Conservation (phyloP, 2,888 invertebrate species). For the Bhutanitis thaidina region DNA sequence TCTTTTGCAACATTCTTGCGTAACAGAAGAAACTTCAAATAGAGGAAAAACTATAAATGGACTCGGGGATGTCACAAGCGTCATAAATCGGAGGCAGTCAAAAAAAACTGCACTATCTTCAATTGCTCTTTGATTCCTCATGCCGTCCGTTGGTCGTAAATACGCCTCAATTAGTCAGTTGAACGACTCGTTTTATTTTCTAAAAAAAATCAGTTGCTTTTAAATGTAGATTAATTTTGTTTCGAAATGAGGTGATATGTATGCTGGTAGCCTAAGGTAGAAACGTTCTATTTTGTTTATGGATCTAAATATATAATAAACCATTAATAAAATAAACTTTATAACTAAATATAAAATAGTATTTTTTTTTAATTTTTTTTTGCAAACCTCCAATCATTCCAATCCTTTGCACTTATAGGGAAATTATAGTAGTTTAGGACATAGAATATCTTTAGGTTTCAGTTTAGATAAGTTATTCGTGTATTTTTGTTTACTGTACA, state of each 20-base stretch:
- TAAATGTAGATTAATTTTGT: constrained; percentile 47
- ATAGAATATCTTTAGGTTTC: too few species aligned
- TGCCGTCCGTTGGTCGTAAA: constrained; percentile 57
- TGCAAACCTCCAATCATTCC: too few species aligned
- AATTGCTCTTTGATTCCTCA: constrained; percentile 61
- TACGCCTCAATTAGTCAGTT: constrained; percentile 71
- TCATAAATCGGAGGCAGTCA: constrained; percentile 59
- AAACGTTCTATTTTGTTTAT: constrained; percentile 29
- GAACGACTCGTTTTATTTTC: constrained; percentile 54
- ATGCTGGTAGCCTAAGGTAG: constrained; percentile 39
- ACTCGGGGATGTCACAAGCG: constrained; percentile 45
- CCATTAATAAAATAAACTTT: too few species aligned
- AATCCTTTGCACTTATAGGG: too few species aligned
- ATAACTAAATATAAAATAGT: too few species aligned
- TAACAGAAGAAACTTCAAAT: constrained; percentile 40
- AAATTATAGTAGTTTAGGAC: too few species aligned
- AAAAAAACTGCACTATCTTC: constrained; percentile 62
- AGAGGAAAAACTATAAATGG: constrained; percentile 47
- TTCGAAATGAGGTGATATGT: constrained; percentile 19
- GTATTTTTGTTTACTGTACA: too few species aligned
- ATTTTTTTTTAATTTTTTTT: too few species aligned
- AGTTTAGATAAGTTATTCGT: too few species aligned
- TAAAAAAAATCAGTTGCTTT: constrained; percentile 54
- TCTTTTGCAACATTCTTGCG: constrained; percentile 41
- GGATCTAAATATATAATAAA: too few species aligned